Evolutionary conservation across 30 jellyfish, hydroid and myxozoan species (phyloP).

Genomic region (Aurelia sp.): DNA sequence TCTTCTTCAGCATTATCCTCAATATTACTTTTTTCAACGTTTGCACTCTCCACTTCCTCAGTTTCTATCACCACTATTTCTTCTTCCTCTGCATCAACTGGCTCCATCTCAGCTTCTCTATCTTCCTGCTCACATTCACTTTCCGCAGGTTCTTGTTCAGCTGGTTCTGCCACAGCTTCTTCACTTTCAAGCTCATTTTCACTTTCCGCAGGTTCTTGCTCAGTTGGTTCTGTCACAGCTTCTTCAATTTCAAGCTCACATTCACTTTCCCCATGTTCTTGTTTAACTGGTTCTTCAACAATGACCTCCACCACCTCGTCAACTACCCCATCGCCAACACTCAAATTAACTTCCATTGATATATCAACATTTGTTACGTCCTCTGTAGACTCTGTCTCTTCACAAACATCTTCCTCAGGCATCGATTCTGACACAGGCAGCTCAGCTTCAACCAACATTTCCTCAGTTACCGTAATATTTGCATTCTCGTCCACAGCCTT

Average conservation of each 20-base stretch:
- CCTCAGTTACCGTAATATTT: neutral
- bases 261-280: conserved; percentile 15
- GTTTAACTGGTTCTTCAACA: neutral
- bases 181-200: conserved; percentile 13
- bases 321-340: conserved; percentile 12
- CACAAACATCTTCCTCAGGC: neutral
- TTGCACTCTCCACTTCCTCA: neutral
- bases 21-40: neutral
- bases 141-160: conserved; percentile 7
- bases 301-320: conserved; percentile 7
- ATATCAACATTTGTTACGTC: too few species aligned
- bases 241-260: neutral
- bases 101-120: neutral
- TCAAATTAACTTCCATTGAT: neutral
- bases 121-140: conserved; percentile 9
- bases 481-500: neutral
- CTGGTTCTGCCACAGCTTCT: conserved; percentile 2
- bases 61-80: neutral
- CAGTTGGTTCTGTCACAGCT: neutral
- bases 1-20: conserved; percentile 4
- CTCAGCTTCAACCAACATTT: conserved; percentile 12
- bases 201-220: neutral
- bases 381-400: neutral
- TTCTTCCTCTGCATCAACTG: neutral
- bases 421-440: conserved; percentile 13